Base-by-base conservation (phyloP, 2,888 invertebrate genomes). In the Microchrysa polita region DNA sequence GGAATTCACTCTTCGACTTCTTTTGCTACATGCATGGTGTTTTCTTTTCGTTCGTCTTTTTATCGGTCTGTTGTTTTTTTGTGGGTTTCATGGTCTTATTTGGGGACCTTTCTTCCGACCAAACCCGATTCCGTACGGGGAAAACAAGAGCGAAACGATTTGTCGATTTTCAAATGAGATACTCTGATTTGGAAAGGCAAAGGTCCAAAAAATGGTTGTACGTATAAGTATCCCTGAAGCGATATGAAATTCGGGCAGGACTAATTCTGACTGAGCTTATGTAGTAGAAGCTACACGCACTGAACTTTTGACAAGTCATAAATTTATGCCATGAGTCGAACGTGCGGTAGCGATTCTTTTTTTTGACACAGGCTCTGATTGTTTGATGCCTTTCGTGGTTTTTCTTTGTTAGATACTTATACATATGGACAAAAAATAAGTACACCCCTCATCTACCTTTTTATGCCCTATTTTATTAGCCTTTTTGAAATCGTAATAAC, bases 281-380 rank as follows among this genome's bases (percentile, higher is more conserved):
- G n/a, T n/a, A n/a, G n/a, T 34, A 34, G 27, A 7, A 34, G 27
- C 27, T 34, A 34, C 27, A 34, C 7, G 42, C 59, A 57, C 7
- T 42, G 57, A 71, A 71, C 71, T 71, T 71, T 42, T 59, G 71
- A 71, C 71, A 71, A 71, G 71, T 20, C 59, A 71, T 71, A 71
- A 71, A 71, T 71, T 71, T 71, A 71, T 71, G 42, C 57, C 20
- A 9, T 16, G 53, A 40, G 2, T 52, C n/a, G 67, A 7, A 5
- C 27, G 27, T 34, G 27, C n/a, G n/a, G n/a, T n/a, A n/a, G 27
- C 27, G 27, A 53, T 67, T 53, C n/a, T n/a, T 44, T 53, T 55
- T 16, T 53, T 67, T 67, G 67, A 53, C 67, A 34, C 44, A 16
- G 67, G 67, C 67, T 53, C 34, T 2, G 42, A 44, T 63, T 63